phyloP scores from a whole-genome alignment of 1,140 invertebrate species.

The Anagrus nilaparvatae region DNA sequence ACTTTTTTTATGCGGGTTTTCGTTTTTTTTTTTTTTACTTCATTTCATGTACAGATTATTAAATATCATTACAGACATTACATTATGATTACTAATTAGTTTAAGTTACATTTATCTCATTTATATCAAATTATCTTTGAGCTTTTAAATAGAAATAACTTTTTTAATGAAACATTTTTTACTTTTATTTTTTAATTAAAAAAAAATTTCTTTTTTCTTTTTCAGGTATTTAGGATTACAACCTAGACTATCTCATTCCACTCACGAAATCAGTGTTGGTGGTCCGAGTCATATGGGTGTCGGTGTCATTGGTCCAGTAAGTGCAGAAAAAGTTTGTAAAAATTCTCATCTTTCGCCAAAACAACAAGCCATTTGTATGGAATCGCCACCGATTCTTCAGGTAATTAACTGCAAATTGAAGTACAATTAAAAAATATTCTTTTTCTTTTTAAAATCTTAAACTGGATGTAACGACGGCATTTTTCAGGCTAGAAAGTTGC shows the following conservation, averaged over 20 bases:
- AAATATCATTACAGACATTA: neutral
- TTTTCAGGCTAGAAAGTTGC: too few relatives aligned
- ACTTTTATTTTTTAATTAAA: neutral
- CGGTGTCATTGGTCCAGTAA: conserved; percentile 38
- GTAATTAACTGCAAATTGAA: conserved; percentile 29
- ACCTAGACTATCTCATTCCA: conserved; percentile 23
- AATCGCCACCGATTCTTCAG: conserved; percentile 39
- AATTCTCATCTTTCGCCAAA: conserved; percentile 37
- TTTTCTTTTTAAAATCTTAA: neutral
- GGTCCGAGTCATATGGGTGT: conserved; percentile 25
- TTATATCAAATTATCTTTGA: neutral
- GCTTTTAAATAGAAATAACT: neutral
- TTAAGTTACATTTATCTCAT: neutral
- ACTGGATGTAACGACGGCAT: too few relatives aligned
- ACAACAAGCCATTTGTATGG: conserved; percentile 38
- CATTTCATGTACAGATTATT: too few relatives aligned
- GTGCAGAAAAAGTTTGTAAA: conserved; percentile 39
- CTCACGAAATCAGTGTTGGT: conserved; percentile 21
- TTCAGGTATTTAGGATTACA: conserved; percentile 38
- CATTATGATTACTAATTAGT: neutral
- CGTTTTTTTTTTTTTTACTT: too few relatives aligned
- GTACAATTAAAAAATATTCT: neutral
- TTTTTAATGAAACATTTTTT: conserved; percentile 1
- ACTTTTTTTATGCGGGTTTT: too few relatives aligned
- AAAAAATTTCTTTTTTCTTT: conserved; percentile 14